Base-by-base conservation (phyloP, 92 coral and sea anemone species). In the Porites lobata region DNA sequence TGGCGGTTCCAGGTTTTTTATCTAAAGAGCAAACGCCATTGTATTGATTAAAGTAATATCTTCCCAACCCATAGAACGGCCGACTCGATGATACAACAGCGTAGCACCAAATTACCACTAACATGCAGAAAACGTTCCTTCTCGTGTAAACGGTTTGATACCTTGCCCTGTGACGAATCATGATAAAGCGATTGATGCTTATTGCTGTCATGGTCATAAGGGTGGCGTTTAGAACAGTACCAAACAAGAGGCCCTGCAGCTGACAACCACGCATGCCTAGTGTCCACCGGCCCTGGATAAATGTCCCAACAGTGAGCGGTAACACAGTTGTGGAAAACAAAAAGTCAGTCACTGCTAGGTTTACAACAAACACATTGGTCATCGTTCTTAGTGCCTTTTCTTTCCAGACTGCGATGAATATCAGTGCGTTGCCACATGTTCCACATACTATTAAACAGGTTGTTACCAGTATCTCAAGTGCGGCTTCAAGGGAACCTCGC, bases 161-260 rank as follows among this genome's bases (percentile, higher is more conserved):
- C 43, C 29, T 81, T 8, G 9, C 14, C 24, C 76, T 81, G 66
- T 68, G 52, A 0, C 66, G 75, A 67, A 81, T 81, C 85, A 53
- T 69, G 85, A 81, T 9, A 54, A 81, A 67, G 21, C 85, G 75
- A 17, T 81, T 81, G 17, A 81, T 68, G 15, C 85, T 81, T 53
- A 81, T 81, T 21, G 85, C 19, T 68, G 85, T 81, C 85, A 81
- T 67, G 7, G 85, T 81, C 15, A 68, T 74, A 18, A 81, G 85
- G 32, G 85, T 81, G 22, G 85, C 85, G 29, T 81, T 81, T 8
- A 81, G 4, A 8, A 68, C 22, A 9, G 65, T 20, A 51, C 76
- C 65, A 14, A 81, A 68, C 64, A 81, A 22, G 24, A 81, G 18
- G 17, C 22, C 85, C 52, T 81, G 76, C 1, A 81, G 52, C 53